Evolutionary conservation across 2,113 vertebrate genomes (phyloP).

Genomic region (Eupsittula cactorum): DNA sequence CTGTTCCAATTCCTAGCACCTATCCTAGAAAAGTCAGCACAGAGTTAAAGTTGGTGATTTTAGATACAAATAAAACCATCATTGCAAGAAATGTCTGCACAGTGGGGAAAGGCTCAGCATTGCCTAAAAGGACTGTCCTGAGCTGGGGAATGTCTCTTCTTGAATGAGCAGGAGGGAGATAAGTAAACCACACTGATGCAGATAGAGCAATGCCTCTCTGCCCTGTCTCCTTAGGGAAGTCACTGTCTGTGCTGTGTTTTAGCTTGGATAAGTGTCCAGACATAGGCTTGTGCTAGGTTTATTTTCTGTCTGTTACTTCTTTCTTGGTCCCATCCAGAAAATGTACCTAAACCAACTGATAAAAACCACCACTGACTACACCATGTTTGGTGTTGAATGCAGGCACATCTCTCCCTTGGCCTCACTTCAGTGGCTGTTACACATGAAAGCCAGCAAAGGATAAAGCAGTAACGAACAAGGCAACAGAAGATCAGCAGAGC

Average conservation of each 20-base stretch:
- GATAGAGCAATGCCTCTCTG: neutral
- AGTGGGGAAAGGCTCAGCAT: neutral
- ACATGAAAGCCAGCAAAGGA: neutral
- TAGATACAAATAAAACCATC: neutral
- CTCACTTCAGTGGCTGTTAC: fast-evolving
- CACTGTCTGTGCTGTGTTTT: neutral
- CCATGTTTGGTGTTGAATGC: neutral
- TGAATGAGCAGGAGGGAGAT: neutral
- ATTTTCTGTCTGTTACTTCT: neutral
- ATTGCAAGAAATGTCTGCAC: neutral
- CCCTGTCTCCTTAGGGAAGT: neutral
- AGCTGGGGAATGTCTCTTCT: neutral
- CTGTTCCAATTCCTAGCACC: neutral
- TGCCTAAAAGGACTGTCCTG: neutral
- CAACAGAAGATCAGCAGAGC: neutral
- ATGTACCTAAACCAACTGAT: neutral
- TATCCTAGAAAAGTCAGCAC: neutral
- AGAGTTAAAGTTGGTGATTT: neutral
- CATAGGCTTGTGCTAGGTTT: neutral
- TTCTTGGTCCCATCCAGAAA: neutral
- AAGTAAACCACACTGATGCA: neutral
- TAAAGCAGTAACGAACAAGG: neutral
- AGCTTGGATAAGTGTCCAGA: neutral
- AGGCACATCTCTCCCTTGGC: fast-evolving
- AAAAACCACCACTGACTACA: neutral